Percentiles rank a stretch among this genome's conserved stretches.
Conservation (phyloP, 2,113 vertebrate species). For the Corvus cornix region DNA sequence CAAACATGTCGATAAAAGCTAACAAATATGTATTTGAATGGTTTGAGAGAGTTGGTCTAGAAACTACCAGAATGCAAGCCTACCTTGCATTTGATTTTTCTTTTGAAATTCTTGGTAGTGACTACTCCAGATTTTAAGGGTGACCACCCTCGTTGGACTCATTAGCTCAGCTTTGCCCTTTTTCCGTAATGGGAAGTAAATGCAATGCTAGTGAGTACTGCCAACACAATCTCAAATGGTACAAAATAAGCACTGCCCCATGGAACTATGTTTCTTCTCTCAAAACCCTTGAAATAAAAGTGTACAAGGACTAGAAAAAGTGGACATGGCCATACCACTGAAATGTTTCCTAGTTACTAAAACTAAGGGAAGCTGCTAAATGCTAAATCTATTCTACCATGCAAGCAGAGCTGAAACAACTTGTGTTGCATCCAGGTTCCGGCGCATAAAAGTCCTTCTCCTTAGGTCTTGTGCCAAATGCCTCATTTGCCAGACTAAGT, state of each 20-base stretch:
- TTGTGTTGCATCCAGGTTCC: conserved; percentile 57
- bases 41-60: background rate
- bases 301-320: conserved; percentile 5
- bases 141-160: background rate
- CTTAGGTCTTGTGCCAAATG: conserved; percentile 56
- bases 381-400: conserved; percentile 46
- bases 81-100: background rate
- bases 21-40: background rate
- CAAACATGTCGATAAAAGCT: background rate
- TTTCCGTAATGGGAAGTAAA: background rate
- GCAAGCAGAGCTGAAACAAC: conserved; percentile 62
- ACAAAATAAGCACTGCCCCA: conserved; percentile 20
- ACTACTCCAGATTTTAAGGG: conserved; percentile 5
- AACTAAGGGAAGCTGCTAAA: conserved; percentile 45
- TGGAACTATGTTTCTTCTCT: conserved; percentile 13
- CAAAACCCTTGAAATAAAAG: conserved; percentile 5
- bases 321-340: background rate
- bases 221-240: conserved; percentile 13
- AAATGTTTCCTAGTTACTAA: conserved; percentile 63
- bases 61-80: background rate
- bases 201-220: background rate
- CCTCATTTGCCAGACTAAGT: conserved; percentile 42
- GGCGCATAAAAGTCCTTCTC: conserved; percentile 50
- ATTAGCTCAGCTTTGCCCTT: conserved; percentile 11
- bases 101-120: background rate